Evolutionary conservation across 2,888 invertebrate genomes (phyloP), one percentile per base, ranked within the genome.

Genomic region (Ganaspis brasiliensis): DNA sequence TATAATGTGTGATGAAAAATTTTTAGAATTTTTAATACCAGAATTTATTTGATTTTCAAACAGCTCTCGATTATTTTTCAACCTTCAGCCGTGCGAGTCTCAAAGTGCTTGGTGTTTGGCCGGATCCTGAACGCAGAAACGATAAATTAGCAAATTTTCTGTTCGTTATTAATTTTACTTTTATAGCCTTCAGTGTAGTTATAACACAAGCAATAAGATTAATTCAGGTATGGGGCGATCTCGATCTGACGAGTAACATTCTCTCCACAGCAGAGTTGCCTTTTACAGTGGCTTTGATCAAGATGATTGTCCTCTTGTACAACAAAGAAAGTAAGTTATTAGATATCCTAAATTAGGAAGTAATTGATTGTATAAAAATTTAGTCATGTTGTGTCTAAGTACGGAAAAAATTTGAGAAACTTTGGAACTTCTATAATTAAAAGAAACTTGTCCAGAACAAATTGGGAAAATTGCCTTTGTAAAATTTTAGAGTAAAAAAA

Each of bases 171-270:
- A 52, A 16, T 2, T 52, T 52, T 52, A 19, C 19, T 9, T 52
- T 52, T 52, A 52, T 19, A 52, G n/a, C 16, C 19, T 52, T 52
- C 2, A 52, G 52, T 19, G 52, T 19, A 8, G 52, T 52, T 52
- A 16, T 80, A 12, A 67, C 79, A 6, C 82, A 82, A 72, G 78
- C 82, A 2, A n/a, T 78, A 1, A 52, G 24, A 37, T 63, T 75
- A 1, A 35, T 40, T 2, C 59, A 71, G 35, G 49, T 80, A 6
- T 79, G 79, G 80, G 79, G 79, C 14, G 75, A 82, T 72, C 37
- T 80, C 21, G 78, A 80, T n/a, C 73, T 37, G 9, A 74, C 79
- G 4, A 37, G 78, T 5, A 70, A 76, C 2, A 52, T 78, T 26
- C 49, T 82, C 2, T 76, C 80, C 9, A 71, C 72, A 26, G 72